Evolutionary conservation across 2,113 vertebrate species (phyloP).

Genomic region (Nicator chloris): DNA sequence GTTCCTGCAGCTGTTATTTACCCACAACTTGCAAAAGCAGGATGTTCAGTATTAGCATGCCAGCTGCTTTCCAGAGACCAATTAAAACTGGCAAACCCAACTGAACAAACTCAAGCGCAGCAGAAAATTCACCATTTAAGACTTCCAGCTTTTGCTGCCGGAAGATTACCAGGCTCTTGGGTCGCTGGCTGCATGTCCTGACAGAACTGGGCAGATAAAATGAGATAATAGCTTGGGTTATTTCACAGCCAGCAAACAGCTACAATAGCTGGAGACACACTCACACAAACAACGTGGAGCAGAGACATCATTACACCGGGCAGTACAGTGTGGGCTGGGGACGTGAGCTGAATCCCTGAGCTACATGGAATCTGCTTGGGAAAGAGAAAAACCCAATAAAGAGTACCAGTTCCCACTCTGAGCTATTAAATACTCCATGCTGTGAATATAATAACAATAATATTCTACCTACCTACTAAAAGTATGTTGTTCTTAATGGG

Average conservation of each 20-base stretch:
- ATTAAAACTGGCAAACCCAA: conserved; percentile 46
- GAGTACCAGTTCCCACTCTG: background rate
- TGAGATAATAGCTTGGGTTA: conserved; percentile 52
- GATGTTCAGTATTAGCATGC: conserved; percentile 30
- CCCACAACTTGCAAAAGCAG: conserved; percentile 44
- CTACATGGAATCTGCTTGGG: background rate
- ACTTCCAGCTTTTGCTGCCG: conserved; percentile 13
- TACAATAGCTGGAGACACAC: conserved; percentile 26
- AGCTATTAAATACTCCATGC: conserved; percentile 5
- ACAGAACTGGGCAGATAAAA: conserved; percentile 47
- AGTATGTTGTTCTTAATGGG: background rate
- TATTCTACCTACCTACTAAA: conserved; percentile 3
- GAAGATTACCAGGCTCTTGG: conserved; percentile 52
- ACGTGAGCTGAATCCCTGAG: background rate
- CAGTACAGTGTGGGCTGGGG: background rate
- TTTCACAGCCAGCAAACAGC: conserved; percentile 56
- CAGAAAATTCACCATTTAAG: conserved; percentile 54
- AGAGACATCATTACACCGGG: background rate
- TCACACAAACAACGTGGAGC: background rate
- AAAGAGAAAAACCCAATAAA: background rate
- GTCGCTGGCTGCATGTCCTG: conserved; percentile 44
- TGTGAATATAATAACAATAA: conserved; percentile 20
- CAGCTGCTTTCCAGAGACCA: conserved; percentile 63
- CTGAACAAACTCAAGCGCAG: conserved; percentile 48
- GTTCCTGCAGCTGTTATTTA: conserved; percentile 66